phyloP scores from a whole-genome alignment of 2,888 invertebrate species.

The Aporophyla nigra region DNA sequence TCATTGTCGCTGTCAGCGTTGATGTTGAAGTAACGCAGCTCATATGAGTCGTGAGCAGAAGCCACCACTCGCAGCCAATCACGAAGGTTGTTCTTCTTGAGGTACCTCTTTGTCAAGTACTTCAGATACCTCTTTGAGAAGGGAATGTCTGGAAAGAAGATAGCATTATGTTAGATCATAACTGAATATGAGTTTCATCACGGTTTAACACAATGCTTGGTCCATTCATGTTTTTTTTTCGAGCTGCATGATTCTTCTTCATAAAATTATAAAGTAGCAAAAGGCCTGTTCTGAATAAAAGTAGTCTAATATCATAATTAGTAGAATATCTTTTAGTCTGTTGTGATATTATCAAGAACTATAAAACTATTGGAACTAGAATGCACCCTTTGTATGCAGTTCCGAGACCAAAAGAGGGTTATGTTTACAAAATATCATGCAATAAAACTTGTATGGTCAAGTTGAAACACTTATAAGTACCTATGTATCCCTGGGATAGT shows the following conservation, averaged over 20 bases:
- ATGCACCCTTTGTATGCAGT: not conserved
- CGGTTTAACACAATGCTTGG: not conserved
- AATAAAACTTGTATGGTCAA: not conserved
- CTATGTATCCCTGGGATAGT: not conserved
- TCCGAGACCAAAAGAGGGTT: constrained; percentile 13
- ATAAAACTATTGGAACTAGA: not conserved
- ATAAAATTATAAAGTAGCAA: not conserved
- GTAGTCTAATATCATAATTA: not conserved
- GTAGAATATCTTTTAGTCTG: not conserved
- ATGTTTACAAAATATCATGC: constrained; percentile 48
- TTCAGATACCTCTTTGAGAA: constrained; percentile 98
- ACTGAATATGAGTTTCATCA: not conserved
- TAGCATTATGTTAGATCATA: not conserved
- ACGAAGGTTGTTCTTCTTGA: constrained; percentile 99
- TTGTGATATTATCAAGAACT: not conserved
- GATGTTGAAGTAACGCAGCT: constrained; percentile 99
- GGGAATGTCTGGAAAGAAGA: constrained; percentile 90
- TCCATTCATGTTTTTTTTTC: not conserved
- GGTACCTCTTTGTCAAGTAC: constrained; percentile 99
- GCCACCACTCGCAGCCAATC: constrained; percentile 99
- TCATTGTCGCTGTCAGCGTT: constrained; percentile 94
- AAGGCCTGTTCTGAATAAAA: not conserved
- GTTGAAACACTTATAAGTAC: not conserved
- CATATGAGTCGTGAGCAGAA: constrained; percentile 98
- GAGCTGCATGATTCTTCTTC: not conserved